A percentile compares a stretch with the other conserved stretches of the same genome.
These are phyloP conservation scores for Poeciliopsis presidionis DNA, from an alignment of 2,797 vertebrate species.

Conservation along the genomic window DNA sequence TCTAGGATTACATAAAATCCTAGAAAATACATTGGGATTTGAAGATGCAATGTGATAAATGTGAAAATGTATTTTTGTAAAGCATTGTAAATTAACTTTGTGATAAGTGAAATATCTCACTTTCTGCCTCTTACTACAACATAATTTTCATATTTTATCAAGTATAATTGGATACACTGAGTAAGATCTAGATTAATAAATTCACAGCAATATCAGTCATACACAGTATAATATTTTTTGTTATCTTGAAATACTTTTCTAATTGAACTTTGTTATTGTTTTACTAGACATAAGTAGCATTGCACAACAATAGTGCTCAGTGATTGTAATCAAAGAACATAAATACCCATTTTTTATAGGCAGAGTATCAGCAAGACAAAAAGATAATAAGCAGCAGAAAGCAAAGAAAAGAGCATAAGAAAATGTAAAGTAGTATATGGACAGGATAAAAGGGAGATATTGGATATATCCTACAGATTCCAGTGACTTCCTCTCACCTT, in stretches of 20 bases:
- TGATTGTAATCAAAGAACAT: neutral
- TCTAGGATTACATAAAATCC: no score
- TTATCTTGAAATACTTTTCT: neutral
- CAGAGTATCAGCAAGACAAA: neutral
- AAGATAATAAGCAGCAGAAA: neutral
- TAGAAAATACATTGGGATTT: neutral
- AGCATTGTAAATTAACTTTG: neutral
- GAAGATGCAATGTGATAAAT: neutral
- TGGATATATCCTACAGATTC: constrained; percentile 33
- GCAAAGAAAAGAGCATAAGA: constrained; percentile 7
- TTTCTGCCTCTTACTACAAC: constrained; percentile 21
- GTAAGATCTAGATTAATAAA: neutral
- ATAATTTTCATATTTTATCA: neutral
- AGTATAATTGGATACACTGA: neutral
- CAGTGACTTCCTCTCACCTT: constrained; percentile 83
- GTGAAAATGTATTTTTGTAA: neutral
- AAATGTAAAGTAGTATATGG: neutral
- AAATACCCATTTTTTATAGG: neutral
- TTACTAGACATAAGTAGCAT: neutral
- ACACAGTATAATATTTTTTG: neutral
- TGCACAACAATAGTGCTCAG: neutral
- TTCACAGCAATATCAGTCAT: neutral
- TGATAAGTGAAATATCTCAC: neutral
- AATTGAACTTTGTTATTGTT: neutral
- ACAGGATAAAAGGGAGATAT: neutral